These are phyloP conservation scores for Metridium senile DNA, from an alignment of 92 coral and sea anemone genomes.

Conservation along the genomic window DNA sequence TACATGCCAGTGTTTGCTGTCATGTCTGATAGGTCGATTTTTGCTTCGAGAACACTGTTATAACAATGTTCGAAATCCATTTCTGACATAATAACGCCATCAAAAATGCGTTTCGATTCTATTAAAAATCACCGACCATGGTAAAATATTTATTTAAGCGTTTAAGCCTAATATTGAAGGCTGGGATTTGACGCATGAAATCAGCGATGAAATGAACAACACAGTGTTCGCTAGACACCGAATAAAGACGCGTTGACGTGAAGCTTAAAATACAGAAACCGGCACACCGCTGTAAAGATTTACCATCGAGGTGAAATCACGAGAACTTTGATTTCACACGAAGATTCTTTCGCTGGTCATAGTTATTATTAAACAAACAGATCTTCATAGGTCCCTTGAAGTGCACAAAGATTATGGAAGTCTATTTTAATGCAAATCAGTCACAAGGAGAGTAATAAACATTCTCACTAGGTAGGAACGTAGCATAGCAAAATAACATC, in stretches of 20 bases:
- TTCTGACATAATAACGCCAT: background rate
- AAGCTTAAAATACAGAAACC: background rate
- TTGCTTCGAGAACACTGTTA: background rate
- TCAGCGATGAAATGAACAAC: conserved; percentile 8
- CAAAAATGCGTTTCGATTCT: background rate
- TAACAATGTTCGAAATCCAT: background rate
- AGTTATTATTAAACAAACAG: conserved; percentile 45
- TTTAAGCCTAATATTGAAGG: background rate
- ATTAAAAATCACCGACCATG: background rate
- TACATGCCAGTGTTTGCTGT: background rate
- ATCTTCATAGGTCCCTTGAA: conserved; percentile 21
- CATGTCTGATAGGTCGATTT: conserved; percentile 13
- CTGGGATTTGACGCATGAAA: conserved; percentile 8
- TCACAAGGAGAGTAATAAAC: conserved; percentile 8
- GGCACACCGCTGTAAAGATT: background rate
- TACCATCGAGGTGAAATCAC: conserved; percentile 29
- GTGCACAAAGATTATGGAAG: conserved; percentile 47
- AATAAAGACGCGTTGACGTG: conserved; percentile 12
- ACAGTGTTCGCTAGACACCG: background rate
- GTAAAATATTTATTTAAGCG: conserved; percentile 14
- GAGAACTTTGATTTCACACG: conserved; percentile 38
- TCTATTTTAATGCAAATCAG: conserved; percentile 81
- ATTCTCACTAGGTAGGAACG: background rate
- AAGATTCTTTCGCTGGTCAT: conserved; percentile 2
- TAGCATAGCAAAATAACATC: conserved; percentile 6